Percentiles rank a stretch among this genome's conserved stretches.
phyloP scores from a whole-genome alignment of 2,888 invertebrate species.

The Tenthredo scrophulariae region DNA sequence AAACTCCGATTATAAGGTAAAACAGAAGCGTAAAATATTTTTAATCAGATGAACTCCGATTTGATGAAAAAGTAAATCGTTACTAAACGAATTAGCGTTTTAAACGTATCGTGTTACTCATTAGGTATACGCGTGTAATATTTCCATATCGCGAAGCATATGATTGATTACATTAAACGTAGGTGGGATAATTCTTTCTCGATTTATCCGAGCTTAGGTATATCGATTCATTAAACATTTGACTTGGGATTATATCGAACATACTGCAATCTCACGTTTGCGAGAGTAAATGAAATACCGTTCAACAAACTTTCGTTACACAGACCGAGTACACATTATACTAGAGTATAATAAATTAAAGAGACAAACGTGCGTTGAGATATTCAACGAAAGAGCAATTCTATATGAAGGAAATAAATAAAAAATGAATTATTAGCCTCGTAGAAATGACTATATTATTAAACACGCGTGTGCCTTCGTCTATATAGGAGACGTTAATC shows the following conservation, averaged over 20 bases:
- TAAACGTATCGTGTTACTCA: not conserved
- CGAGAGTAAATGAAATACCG: conserved; percentile 24
- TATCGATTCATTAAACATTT: conserved; percentile 29
- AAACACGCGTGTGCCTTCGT: not conserved
- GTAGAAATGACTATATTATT: not conserved
- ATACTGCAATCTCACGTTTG: not conserved
- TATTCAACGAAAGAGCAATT: not conserved
- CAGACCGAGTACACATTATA: not conserved
- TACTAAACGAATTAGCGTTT: too few relatives aligned
- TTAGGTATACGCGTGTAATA: not conserved
- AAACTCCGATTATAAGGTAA: too few relatives aligned
- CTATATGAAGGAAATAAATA: not conserved
- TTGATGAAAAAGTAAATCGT: too few relatives aligned
- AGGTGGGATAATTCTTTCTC: not conserved
- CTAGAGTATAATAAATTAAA: not conserved
- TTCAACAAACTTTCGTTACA: conserved; percentile 7
- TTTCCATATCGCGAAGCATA: not conserved
- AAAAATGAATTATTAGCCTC: not conserved
- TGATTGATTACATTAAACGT: not conserved
- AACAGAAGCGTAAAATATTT: too few relatives aligned
- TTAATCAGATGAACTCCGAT: too few relatives aligned
- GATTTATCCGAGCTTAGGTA: not conserved
- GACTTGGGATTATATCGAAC: conserved; percentile 13
- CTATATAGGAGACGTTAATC: not conserved
- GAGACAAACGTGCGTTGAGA: not conserved